These are phyloP conservation scores for Miniopterus natalensis DNA, from an alignment of 2,113 vertebrate genomes.

Conservation along the genomic window DNA sequence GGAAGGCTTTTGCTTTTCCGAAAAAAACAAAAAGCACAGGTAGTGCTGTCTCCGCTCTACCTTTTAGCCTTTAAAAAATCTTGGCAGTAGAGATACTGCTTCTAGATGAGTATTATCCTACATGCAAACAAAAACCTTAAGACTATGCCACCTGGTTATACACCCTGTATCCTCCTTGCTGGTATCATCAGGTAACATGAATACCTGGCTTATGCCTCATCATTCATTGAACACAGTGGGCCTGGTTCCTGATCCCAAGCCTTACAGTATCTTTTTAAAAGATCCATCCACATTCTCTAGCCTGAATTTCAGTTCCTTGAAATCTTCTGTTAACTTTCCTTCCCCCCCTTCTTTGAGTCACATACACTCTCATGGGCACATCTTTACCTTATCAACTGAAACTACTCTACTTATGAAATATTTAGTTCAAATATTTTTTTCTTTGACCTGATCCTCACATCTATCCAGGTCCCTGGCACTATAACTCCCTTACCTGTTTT, in stretches of 20 bases:
- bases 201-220: neutral
- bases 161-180: neutral
- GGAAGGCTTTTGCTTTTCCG: neutral
- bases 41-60: neutral
- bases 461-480: neutral
- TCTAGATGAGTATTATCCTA: neutral
- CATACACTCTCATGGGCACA: neutral
- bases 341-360: neutral
- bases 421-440: slow-evolving; percentile 19
- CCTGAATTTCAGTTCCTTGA: slow-evolving; percentile 38
- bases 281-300: neutral
- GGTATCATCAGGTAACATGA: neutral
- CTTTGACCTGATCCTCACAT: slow-evolving; percentile 19
- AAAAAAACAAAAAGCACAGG: neutral
- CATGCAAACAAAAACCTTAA: neutral
- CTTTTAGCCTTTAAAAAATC: neutral
- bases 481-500: neutral
- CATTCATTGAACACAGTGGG: neutral
- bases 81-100: neutral
- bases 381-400: neutral
- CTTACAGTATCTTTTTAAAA: neutral
- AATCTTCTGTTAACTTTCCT: neutral
- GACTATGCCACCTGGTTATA: neutral
- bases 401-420: slow-evolving; percentile 9
- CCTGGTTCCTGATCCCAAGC: neutral